Conservation (phyloP, 2,797 vertebrate species). For the Poliocrania exsul region DNA sequence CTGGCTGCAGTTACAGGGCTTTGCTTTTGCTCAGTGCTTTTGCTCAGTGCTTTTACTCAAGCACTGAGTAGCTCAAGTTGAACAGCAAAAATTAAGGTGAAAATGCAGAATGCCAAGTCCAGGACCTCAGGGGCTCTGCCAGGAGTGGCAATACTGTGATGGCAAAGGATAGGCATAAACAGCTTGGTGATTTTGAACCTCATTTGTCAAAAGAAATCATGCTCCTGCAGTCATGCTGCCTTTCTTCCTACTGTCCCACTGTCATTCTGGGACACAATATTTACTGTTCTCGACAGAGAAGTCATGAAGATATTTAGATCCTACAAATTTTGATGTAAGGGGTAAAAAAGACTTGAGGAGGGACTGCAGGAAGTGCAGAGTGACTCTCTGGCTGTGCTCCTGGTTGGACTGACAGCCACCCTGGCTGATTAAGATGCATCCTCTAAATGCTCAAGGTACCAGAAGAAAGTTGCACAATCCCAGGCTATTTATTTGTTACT, state of each 20-base stretch:
- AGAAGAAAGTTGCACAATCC: background rate
- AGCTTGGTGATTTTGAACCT: background rate
- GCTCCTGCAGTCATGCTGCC: fast-evolving
- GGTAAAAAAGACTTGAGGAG: background rate
- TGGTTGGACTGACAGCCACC: background rate
- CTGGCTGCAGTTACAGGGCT: background rate
- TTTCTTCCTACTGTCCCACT: background rate
- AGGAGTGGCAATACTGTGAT: background rate
- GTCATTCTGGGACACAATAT: background rate
- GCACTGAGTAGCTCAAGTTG: background rate
- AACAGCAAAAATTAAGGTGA: background rate
- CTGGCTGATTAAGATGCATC: background rate
- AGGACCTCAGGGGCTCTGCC: background rate
- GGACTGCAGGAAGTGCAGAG: background rate
- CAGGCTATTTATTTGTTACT: background rate
- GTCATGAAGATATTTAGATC: background rate
- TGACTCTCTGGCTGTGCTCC: background rate
- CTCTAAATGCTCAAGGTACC: background rate
- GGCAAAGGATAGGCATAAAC: background rate
- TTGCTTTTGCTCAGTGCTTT: fast-evolving
- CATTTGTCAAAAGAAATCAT: background rate
- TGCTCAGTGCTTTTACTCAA: too few species aligned
- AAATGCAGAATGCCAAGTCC: background rate
- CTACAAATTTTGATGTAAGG: background rate
- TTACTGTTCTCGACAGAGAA: background rate